Evolutionary conservation across 2,113 vertebrate genomes (phyloP).

Genomic region (Macquaria australasica): DNA sequence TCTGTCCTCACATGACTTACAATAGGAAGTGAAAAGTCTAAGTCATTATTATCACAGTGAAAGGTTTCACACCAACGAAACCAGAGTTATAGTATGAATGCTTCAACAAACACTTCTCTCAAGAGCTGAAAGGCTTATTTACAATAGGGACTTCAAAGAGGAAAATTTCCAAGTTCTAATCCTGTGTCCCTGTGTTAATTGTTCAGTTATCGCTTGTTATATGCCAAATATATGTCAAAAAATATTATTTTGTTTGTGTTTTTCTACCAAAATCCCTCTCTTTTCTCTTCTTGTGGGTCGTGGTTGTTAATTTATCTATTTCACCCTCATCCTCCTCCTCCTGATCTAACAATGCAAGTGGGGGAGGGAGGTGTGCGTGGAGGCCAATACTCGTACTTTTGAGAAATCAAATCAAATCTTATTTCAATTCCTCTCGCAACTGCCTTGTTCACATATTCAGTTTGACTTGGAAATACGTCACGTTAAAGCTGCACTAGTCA

Average conservation of each 20-base stretch:
- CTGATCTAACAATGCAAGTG: too few relatives aligned
- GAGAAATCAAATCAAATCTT: neutral
- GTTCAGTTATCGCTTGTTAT: neutral
- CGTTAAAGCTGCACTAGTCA: neutral
- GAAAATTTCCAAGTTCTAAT: neutral
- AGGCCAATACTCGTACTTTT: neutral
- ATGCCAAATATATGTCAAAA: neutral
- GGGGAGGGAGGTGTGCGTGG: neutral
- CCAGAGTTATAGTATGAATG: neutral
- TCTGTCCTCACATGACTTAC: constrained; percentile 40
- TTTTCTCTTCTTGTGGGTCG: neutral
- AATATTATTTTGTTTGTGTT: neutral
- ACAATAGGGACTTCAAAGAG: neutral
- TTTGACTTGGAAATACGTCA: too few relatives aligned
- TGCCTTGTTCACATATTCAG: neutral
- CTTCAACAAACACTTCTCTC: neutral
- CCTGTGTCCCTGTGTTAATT: neutral
- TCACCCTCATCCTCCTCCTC: neutral
- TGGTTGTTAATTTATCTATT: neutral
- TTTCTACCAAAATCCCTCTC: neutral
- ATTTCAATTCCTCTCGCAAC: neutral
- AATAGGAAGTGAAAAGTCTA: constrained; percentile 54
- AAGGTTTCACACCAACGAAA: constrained; percentile 40
- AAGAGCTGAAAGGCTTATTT: constrained; percentile 13
- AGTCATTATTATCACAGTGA: constrained; percentile 41